Percentiles rank a stretch among this genome's conserved stretches.
Evolutionary conservation across 2,797 vertebrate genomes (phyloP).

Genomic region (Streptopelia turtur): DNA sequence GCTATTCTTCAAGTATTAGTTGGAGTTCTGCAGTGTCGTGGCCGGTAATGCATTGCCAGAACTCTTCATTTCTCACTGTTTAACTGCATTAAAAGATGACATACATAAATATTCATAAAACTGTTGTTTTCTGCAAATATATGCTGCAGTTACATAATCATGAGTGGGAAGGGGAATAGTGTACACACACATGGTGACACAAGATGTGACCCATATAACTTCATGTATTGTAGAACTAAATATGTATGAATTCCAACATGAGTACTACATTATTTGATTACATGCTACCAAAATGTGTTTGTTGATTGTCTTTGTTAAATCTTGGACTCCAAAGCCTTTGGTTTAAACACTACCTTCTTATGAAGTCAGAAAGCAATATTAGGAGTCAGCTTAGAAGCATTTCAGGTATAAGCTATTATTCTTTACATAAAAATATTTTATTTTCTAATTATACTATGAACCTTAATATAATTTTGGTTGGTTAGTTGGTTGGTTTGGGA

Average conservation of each 20-base stretch:
- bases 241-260: background rate
- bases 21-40: background rate
- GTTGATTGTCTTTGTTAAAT: background rate
- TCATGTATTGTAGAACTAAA: background rate
- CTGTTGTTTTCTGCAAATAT: background rate
- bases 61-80: background rate
- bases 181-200: background rate
- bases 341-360: background rate
- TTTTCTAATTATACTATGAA: background rate
- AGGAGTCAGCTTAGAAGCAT: background rate
- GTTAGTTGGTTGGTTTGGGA: background rate
- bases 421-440: background rate
- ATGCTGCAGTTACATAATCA: background rate
- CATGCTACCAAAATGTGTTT: background rate
- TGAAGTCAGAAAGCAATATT: background rate
- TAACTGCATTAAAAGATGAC: background rate
- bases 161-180: background rate
- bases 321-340: background rate
- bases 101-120: background rate
- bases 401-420: background rate
- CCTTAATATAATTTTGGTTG: background rate
- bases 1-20: background rate
- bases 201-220: background rate
- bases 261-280: background rate
- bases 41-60: background rate